Evolutionary conservation across 2,113 vertebrate species (phyloP).

Genomic region (Poecilia latipinna): DNA sequence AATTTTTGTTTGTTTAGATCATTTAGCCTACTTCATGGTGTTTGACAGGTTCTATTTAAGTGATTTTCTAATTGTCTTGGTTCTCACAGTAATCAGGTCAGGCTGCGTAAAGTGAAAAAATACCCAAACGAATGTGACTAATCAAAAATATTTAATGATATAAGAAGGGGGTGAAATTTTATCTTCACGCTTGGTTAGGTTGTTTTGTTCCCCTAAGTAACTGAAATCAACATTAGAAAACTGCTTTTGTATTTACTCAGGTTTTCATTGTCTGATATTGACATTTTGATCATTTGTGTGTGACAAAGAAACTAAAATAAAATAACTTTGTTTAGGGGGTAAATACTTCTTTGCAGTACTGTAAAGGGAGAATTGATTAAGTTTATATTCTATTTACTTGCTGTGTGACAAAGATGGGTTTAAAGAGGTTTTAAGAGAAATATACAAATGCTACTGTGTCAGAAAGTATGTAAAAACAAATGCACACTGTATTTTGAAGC

Average conservation of each 20-base stretch:
- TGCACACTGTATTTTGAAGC: conserved; percentile 79
- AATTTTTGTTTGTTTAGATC: background rate
- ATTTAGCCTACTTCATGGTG: background rate
- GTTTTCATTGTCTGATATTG: background rate
- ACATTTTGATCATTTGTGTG: background rate
- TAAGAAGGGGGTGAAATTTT: background rate
- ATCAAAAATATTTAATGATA: background rate
- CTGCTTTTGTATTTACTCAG: too few relatives aligned
- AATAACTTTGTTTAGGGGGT: background rate
- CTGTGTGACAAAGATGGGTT: conserved; percentile 33
- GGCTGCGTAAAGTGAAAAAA: background rate
- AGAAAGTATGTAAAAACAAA: conserved; percentile 69
- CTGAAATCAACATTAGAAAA: too few relatives aligned
- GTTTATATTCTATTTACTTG: conserved; percentile 50
- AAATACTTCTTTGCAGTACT: background rate
- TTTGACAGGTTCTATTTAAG: background rate
- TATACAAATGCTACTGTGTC: conserved; percentile 52
- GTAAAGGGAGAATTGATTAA: conserved; percentile 26
- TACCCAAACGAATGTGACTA: background rate
- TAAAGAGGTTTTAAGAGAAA: conserved; percentile 27
- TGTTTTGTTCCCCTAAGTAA: too few relatives aligned
- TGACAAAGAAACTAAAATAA: background rate
- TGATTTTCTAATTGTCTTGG: background rate
- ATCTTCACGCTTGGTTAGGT: too few relatives aligned
- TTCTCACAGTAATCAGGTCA: background rate